A percentile compares a stretch with the other conserved stretches of the same genome.
Conservation (phyloP, 2,888 invertebrate species). For the Ormyrus labotus region DNA sequence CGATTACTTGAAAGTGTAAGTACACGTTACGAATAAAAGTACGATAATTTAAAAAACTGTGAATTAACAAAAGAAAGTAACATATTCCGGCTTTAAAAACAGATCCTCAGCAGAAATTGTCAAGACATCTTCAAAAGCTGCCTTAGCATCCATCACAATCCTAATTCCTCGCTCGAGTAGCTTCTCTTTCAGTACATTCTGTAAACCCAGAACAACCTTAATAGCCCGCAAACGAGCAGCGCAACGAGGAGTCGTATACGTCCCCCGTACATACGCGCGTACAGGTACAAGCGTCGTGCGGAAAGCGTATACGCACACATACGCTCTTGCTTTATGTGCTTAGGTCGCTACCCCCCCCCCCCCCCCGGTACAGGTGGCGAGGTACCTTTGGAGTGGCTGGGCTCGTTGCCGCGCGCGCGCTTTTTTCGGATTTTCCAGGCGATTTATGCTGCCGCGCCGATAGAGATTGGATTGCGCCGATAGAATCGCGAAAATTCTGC, state of each 20-base stretch:
- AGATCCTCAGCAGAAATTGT: no score
- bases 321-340: no score
- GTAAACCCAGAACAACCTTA: conserved; percentile 1
- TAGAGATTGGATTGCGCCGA: neutral
- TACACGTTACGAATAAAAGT: no score
- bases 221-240: conserved; percentile 17
- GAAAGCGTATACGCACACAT: no score
- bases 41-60: no score
- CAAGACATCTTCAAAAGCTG: no score
- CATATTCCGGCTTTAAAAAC: no score
- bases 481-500: conserved; percentile 28
- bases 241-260: conserved; percentile 7
- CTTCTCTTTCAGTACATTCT: neutral
- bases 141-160: no score
- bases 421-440: conserved; percentile 1
- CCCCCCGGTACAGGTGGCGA: neutral
- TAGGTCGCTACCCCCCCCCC: no score
- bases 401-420: neutral
- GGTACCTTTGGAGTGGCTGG: neutral
- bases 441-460: conserved; percentile 6
- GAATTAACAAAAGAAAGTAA: no score
- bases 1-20: no score
- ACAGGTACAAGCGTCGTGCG: neutral
- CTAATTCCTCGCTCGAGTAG: neutral
- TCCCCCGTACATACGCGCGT: neutral